Percentiles rank a stretch among this genome's conserved stretches.
phyloP scores from a whole-genome alignment of 2,888 invertebrate species.

The Gandaritis pyraliata region DNA sequence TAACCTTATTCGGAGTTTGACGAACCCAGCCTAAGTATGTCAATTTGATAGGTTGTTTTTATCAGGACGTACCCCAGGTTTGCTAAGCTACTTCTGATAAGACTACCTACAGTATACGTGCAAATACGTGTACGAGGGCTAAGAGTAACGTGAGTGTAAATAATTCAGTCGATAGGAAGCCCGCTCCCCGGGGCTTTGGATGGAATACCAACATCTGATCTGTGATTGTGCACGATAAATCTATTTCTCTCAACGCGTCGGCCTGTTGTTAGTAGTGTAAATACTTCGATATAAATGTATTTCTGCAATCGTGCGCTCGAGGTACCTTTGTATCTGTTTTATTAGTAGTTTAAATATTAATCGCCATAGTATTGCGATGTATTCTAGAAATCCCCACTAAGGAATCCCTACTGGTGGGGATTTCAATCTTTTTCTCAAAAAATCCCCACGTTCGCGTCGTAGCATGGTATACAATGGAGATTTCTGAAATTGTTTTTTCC shows the following conservation, averaged over 20 bases:
- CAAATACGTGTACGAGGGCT: slow-evolving; percentile 33
- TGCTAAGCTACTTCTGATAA: slow-evolving; percentile 13
- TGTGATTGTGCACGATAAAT: slow-evolving; percentile 78
- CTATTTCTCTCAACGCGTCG: slow-evolving; percentile 63
- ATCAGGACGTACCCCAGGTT: background rate
- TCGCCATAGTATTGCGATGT: too few species aligned
- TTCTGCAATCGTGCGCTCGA: background rate
- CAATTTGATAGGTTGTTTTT: too few species aligned
- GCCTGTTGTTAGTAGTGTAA: slow-evolving; percentile 55
- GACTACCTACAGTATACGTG: background rate
- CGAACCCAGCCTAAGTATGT: too few species aligned
- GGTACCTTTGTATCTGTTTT: background rate
- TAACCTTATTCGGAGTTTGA: too few species aligned
- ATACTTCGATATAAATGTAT: slow-evolving; percentile 29
- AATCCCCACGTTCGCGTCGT: too few species aligned
- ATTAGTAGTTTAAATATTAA: too few species aligned
- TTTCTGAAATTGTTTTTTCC: too few species aligned
- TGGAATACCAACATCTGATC: slow-evolving; percentile 80
- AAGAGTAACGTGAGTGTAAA: slow-evolving; percentile 71
- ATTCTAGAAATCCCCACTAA: too few species aligned
- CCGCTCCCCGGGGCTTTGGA: slow-evolving; percentile 60
- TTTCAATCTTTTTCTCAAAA: too few species aligned
- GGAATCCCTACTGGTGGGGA: too few species aligned
- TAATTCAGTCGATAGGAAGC: slow-evolving; percentile 76
- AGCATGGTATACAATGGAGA: too few species aligned